phyloP scores from a whole-genome alignment of 2,888 invertebrate genomes.

The Coleophora deauratella region DNA sequence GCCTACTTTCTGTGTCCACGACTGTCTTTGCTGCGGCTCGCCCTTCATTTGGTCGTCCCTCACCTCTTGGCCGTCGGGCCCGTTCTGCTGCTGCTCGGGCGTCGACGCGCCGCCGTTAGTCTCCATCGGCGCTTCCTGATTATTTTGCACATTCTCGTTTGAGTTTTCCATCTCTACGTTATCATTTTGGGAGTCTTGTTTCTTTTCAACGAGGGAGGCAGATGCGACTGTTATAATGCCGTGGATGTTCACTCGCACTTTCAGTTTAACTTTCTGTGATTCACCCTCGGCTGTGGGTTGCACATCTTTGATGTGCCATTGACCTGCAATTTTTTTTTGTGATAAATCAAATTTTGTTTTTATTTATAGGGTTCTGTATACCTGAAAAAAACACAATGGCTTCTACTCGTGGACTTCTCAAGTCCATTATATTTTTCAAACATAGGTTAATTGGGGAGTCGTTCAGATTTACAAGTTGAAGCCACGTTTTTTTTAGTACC shows the following conservation, averaged over 20 bases:
- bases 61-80: constrained; percentile 67
- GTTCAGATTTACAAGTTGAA: no score
- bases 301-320: constrained; percentile 86
- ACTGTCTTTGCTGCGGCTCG: constrained; percentile 69
- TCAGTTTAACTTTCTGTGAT: constrained; percentile 96
- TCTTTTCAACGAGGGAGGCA: constrained; percentile 88
- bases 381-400: no score
- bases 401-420: no score
- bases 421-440: no score
- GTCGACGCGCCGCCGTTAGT: constrained; percentile 64
- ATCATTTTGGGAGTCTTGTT: constrained; percentile 67
- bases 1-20: constrained; percentile 82
- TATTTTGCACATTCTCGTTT: constrained; percentile 51
- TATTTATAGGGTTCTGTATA: neutral
- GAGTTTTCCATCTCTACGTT: constrained; percentile 61
- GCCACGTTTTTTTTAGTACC: no score
- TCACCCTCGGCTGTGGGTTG: constrained; percentile 91
- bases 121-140: constrained; percentile 60
- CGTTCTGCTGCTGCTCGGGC: constrained; percentile 55
- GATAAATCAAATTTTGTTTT: neutral
- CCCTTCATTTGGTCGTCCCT: constrained; percentile 59
- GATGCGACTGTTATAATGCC: constrained; percentile 92
- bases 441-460: no score
- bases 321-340: constrained; percentile 57
- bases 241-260: constrained; percentile 94